phyloP scores from a whole-genome alignment of 2,113 vertebrate species.

The Bagarius yarrelli region DNA sequence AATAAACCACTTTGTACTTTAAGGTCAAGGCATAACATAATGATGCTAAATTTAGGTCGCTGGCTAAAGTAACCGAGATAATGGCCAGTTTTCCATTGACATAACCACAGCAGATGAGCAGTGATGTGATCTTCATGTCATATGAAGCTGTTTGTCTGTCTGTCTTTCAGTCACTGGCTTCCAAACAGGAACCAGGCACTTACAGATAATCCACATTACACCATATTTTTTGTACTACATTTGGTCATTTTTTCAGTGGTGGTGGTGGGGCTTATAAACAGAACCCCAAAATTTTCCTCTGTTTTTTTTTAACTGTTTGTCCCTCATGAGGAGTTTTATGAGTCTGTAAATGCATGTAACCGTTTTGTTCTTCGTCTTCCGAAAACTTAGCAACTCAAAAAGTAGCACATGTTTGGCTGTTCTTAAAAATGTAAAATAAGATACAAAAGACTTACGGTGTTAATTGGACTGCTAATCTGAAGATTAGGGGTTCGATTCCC shows the following conservation, averaged over 20 bases:
- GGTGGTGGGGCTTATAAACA: constrained; percentile 6
- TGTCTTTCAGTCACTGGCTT: neutral
- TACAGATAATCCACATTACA: neutral
- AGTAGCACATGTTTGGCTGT: no score
- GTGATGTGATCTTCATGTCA: neutral
- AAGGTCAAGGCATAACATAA: constrained; percentile 3
- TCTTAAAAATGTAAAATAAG: no score
- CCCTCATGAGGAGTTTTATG: constrained; percentile 39
- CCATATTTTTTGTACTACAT: neutral
- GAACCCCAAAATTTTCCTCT: neutral
- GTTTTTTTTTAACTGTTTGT: neutral
- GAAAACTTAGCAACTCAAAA: no score
- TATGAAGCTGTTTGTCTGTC: neutral
- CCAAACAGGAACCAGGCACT: neutral
- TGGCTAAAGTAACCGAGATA: neutral
- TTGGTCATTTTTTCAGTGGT: constrained; percentile 4
- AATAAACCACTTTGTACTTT: neutral
- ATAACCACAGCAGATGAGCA: neutral
- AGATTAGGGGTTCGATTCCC: no score
- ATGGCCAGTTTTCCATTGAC: constrained; percentile 10
- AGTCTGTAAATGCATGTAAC: constrained; percentile 11
- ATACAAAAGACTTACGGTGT: no score
- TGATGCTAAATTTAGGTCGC: neutral
- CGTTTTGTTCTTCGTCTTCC: constrained; percentile 35
- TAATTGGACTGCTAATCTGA: no score